Conservation (phyloP, 2,797 vertebrate species). For the Phataginus tetradactyla region DNA sequence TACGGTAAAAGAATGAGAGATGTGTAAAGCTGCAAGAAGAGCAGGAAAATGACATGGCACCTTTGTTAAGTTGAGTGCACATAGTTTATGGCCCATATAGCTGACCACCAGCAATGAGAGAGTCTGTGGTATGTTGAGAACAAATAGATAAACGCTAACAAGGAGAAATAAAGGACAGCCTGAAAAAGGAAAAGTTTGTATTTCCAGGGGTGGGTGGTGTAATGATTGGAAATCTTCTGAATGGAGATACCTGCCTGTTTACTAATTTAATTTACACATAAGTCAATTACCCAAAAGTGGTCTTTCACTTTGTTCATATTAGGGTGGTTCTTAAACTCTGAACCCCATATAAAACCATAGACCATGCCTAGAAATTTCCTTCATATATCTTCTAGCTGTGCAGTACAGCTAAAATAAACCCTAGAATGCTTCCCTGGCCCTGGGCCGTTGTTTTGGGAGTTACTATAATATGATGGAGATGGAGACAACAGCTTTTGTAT, state of each 20-base stretch:
- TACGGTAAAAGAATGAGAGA: not conserved
- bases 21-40: not conserved
- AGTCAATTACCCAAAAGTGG: not conserved
- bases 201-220: not conserved
- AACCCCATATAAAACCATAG: not conserved
- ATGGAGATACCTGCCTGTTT: not conserved
- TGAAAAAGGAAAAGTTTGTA: not conserved
- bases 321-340: not conserved
- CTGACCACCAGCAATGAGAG: not conserved
- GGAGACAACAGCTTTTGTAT: not conserved
- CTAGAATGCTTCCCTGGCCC: not conserved
- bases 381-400: not conserved
- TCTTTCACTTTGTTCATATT: not conserved
- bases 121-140: not conserved
- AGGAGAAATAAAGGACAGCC: not conserved
- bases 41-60: not conserved
- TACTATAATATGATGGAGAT: not conserved
- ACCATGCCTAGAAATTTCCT: not conserved
- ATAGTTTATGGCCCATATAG: not conserved
- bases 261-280: not conserved
- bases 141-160: not conserved
- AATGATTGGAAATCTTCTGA: not conserved
- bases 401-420: not conserved
- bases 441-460: not conserved
- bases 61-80: not conserved